These are phyloP conservation scores for Tupiocoris notatus DNA, from an alignment of 2,888 invertebrate genomes.

Conservation along the genomic window DNA sequence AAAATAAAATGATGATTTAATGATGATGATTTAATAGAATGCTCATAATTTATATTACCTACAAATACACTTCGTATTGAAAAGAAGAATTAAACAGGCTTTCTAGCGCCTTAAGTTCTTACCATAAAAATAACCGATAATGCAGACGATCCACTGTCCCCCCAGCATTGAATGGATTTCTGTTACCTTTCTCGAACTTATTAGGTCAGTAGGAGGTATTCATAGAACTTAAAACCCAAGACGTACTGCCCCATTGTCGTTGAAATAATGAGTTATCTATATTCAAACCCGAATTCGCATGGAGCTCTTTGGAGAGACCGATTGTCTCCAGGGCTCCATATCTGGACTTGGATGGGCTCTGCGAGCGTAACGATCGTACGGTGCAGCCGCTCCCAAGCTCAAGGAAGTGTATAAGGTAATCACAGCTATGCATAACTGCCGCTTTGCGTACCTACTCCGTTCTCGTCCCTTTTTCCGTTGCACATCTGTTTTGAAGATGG, in stretches of 20 bases:
- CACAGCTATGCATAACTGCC: constrained; percentile 20
- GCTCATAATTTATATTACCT: no score
- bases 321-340: constrained; percentile 6
- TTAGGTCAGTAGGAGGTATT: background rate
- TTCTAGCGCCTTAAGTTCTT: no score
- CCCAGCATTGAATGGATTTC: background rate
- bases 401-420: constrained; percentile 19
- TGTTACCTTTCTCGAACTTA: background rate
- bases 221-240: background rate
- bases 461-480: background rate
- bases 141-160: no score
- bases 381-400: constrained; percentile 14
- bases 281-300: no score
- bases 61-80: no score
- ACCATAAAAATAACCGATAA: no score
- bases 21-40: no score
- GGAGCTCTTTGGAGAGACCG: no score
- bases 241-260: background rate
- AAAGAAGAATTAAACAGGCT: no score
- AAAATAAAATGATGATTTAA: no score
- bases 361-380: constrained; percentile 35
- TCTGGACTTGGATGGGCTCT: constrained; percentile 35
- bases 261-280: background rate
- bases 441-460: background rate
- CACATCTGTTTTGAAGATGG: constrained; percentile 41